These are phyloP conservation scores for Nezara viridula DNA, from an alignment of 2,888 invertebrate genomes.

Conservation along the genomic window DNA sequence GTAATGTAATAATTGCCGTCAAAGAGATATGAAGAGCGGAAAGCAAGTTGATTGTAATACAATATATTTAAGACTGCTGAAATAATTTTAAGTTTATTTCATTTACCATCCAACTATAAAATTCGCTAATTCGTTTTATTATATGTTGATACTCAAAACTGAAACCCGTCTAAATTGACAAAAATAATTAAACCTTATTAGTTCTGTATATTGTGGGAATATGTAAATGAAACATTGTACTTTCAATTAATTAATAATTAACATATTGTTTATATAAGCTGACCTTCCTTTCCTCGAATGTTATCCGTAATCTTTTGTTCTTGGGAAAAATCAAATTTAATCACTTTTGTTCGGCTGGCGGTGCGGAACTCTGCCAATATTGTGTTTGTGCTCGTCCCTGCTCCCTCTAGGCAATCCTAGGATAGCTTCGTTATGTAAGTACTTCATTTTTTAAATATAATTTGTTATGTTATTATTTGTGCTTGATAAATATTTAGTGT, in stretches of 20 bases:
- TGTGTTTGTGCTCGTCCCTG: not conserved
- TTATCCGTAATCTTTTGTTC: not conserved
- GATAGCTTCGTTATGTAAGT: not conserved
- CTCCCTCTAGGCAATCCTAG: not conserved
- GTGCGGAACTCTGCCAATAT: not conserved
- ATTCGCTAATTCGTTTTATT: no score
- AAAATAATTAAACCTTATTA: not conserved
- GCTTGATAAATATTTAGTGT: not conserved
- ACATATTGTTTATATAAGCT: not conserved
- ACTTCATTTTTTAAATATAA: not conserved
- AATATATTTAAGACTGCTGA: no score
- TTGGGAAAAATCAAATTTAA: conserved; percentile 6
- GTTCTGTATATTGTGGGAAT: not conserved
- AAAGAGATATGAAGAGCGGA: no score
- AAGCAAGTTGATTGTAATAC: no score
- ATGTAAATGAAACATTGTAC: not conserved
- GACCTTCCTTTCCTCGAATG: conserved; percentile 12
- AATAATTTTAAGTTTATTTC: no score
- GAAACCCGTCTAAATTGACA: no score
- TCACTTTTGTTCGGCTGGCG: not conserved
- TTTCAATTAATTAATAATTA: conserved; percentile 7
- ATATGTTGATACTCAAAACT: no score
- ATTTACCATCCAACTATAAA: no score
- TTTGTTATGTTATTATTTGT: not conserved
- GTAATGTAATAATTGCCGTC: no score